These are phyloP conservation scores for Nomada goodeniana DNA, from an alignment of 2,888 invertebrate genomes.

Conservation along the genomic window DNA sequence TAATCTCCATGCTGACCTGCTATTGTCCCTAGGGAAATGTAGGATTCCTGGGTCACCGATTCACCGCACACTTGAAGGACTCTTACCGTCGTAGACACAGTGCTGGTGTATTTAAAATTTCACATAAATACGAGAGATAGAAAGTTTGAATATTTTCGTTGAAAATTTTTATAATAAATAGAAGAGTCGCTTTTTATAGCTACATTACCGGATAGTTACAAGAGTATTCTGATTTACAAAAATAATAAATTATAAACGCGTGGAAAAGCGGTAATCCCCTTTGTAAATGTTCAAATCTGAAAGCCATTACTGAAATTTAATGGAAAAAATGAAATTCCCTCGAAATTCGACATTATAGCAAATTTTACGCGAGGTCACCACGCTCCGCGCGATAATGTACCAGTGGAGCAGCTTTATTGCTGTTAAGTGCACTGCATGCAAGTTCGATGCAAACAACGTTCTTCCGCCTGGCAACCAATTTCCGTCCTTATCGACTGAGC, in stretches of 20 bases:
- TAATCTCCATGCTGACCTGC: not conserved
- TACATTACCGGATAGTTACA: too few relatives aligned
- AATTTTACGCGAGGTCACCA: not conserved
- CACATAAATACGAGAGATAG: too few relatives aligned
- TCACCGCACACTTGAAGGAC: not conserved
- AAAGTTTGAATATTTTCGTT: not conserved
- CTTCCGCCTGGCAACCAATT: conserved; percentile 29
- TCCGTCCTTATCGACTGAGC: conserved; percentile 33
- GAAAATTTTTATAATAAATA: not conserved
- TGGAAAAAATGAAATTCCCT: too few relatives aligned
- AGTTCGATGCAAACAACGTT: conserved; percentile 35
- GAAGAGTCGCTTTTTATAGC: too few relatives aligned
- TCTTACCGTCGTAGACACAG: too few relatives aligned
- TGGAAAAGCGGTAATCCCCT: too few relatives aligned
- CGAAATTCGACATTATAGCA: not conserved
- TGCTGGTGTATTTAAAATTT: too few relatives aligned
- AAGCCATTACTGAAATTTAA: too few relatives aligned
- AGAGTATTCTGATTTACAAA: too few relatives aligned
- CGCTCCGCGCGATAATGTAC: not conserved
- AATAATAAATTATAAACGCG: too few relatives aligned
- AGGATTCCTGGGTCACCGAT: not conserved
- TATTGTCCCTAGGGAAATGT: not conserved
- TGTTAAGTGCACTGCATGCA: conserved; percentile 33
- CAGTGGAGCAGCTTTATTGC: conserved; percentile 35
- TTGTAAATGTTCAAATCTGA: too few relatives aligned